phyloP scores from a whole-genome alignment of 2,888 invertebrate genomes.

The Lithosia quadra region DNA sequence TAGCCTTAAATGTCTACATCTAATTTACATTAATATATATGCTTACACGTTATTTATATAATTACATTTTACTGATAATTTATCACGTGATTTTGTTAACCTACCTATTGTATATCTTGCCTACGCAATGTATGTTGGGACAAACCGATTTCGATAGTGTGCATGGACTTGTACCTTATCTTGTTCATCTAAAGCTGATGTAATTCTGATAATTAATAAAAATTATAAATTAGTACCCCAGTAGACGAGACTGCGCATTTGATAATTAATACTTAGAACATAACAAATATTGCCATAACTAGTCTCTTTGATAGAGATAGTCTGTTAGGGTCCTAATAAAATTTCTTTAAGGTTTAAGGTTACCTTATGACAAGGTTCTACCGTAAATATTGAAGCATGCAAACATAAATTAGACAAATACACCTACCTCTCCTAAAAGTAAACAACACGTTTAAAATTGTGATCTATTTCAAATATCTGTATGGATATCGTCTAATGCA shows the following conservation, averaged over 20 bases:
- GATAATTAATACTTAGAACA: constrained; percentile 8
- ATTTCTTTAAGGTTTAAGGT: no score
- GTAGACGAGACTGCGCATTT: constrained; percentile 25
- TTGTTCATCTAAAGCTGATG: constrained; percentile 36
- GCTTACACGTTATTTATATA: constrained; percentile 61
- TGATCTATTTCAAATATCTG: constrained; percentile 26
- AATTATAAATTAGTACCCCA: constrained; percentile 39
- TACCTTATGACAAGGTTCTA: constrained; percentile 43
- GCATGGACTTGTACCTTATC: constrained; percentile 36
- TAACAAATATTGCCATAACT: not conserved
- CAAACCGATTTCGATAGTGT: constrained; percentile 32
- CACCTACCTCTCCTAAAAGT: constrained; percentile 33
- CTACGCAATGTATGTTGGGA: constrained; percentile 31
- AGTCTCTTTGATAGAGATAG: not conserved
- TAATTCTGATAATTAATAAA: constrained; percentile 49
- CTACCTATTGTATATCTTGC: constrained; percentile 61
- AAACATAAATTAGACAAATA: constrained; percentile 32
- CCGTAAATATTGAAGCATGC: constrained; percentile 47
- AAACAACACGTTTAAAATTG: constrained; percentile 50
- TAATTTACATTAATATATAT: constrained; percentile 69
- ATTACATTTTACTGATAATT: constrained; percentile 73
- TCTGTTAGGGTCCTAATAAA: constrained; percentile 41
- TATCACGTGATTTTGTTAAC: constrained; percentile 82
- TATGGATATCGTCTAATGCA: constrained; percentile 32
- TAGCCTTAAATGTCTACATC: constrained; percentile 66